phyloP scores from a whole-genome alignment of 2,888 invertebrate species.

The Tetropium fuscum region DNA sequence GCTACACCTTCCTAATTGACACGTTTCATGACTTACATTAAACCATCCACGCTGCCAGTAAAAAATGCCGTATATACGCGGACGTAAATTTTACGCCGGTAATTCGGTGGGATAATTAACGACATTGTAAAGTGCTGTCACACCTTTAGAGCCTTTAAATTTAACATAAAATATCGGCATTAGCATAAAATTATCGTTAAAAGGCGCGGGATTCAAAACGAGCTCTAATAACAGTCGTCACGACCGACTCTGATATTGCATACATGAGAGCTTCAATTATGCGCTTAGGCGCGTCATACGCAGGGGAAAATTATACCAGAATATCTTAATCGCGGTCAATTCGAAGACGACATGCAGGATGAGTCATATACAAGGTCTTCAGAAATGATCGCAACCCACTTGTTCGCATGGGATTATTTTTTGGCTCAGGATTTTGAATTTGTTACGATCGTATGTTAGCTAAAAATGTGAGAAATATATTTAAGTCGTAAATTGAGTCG shows the following conservation, averaged over 20 bases:
- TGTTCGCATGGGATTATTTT: too few species aligned
- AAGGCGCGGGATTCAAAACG: constrained; percentile 50
- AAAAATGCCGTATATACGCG: constrained; percentile 9
- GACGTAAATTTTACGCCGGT: constrained; percentile 17
- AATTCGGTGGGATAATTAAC: constrained; percentile 35
- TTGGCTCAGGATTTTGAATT: too few species aligned
- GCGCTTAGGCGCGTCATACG: constrained; percentile 10
- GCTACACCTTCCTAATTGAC: too few species aligned
- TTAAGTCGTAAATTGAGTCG: too few species aligned
- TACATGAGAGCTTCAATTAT: constrained; percentile 11
- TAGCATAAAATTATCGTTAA: constrained; percentile 53
- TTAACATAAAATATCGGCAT: constrained; percentile 46
- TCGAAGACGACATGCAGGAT: constrained; percentile 12
- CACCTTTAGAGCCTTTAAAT: constrained; percentile 40
- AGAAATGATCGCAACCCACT: too few species aligned
- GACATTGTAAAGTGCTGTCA: constrained; percentile 34
- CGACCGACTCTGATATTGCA: constrained; percentile 9
- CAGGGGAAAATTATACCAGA: constrained; percentile 5
- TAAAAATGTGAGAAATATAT: too few species aligned
- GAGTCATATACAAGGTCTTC: too few species aligned
- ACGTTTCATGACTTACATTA: neutral
- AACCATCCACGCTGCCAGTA: neutral
- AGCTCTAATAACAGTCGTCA: constrained; percentile 50
- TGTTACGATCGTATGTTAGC: too few species aligned
- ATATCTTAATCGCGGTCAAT: constrained; percentile 2